phyloP scores from a whole-genome alignment of 2,888 invertebrate genomes.

The Tetropium fuscum region DNA sequence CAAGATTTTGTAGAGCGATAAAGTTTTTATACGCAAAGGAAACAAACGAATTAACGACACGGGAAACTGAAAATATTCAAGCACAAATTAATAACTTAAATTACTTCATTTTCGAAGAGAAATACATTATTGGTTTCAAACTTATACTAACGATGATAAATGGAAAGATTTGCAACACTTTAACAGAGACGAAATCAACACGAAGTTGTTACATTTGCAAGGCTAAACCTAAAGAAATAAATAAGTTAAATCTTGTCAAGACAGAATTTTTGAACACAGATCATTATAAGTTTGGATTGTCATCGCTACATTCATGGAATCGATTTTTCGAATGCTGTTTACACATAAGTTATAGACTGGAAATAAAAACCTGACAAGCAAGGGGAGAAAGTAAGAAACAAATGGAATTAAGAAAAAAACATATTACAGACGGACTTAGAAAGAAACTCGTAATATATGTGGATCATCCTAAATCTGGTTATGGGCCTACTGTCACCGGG shows the following conservation, averaged over 20 bases:
- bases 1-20: constrained; percentile 9
- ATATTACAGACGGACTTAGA: too few relatives aligned
- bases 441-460: too few relatives aligned
- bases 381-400: background rate
- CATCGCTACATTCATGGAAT: constrained; percentile 39
- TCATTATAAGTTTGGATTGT: background rate
- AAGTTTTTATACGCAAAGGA: constrained; percentile 9
- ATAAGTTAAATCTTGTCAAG: background rate
- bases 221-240: background rate
- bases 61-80: background rate
- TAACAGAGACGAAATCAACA: background rate
- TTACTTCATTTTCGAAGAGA: background rate
- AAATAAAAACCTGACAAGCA: background rate
- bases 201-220: constrained; percentile 4
- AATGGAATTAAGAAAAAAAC: too few relatives aligned
- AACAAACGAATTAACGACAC: background rate
- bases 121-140: background rate
- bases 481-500: too few relatives aligned
- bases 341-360: constrained; percentile 5
- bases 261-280: background rate
- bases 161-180: background rate
- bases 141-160: background rate
- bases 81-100: background rate
- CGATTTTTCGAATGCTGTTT: constrained; percentile 24
- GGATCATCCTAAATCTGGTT: too few relatives aligned